A percentile compares a stretch with the other conserved stretches of the same genome.
Evolutionary conservation across 64 coral and sea anemone genomes (phyloP).

Genomic region (Orbicella faveolata): DNA sequence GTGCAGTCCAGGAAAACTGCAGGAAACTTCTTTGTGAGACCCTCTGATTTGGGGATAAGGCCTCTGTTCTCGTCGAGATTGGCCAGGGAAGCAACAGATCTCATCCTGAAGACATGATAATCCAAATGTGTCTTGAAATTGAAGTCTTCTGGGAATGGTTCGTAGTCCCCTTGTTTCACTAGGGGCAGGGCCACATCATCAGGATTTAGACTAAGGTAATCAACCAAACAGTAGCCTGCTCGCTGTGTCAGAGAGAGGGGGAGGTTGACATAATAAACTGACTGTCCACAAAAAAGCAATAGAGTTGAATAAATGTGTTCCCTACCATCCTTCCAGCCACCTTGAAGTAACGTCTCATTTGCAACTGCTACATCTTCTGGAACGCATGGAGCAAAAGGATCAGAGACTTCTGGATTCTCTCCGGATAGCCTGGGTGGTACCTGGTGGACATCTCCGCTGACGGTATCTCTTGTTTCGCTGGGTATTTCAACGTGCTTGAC

Average conservation of each 20-base stretch:
- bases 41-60: background rate
- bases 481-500: too few species aligned
- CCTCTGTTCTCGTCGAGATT: background rate
- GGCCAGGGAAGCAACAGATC: constrained; percentile 31
- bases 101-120: constrained; percentile 50
- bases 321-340: background rate
- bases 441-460: too few species aligned
- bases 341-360: background rate
- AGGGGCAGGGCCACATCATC: background rate
- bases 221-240: too few species aligned
- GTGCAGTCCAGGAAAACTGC: constrained; percentile 45
- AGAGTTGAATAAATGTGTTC: background rate
- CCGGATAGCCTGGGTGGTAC: background rate
- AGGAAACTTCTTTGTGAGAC: constrained; percentile 10
- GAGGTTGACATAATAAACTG: too few species aligned
- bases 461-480: too few species aligned
- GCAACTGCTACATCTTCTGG: too few species aligned
- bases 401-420: background rate
- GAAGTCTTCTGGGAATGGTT: background rate
- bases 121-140: constrained; percentile 38
- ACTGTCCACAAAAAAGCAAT: background rate
- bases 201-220: background rate
- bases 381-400: background rate
- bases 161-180: background rate
- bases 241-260: too few species aligned